Base-by-base conservation (phyloP, 2,888 invertebrate genomes). In the Sphaerolaimus hirsutus region DNA sequence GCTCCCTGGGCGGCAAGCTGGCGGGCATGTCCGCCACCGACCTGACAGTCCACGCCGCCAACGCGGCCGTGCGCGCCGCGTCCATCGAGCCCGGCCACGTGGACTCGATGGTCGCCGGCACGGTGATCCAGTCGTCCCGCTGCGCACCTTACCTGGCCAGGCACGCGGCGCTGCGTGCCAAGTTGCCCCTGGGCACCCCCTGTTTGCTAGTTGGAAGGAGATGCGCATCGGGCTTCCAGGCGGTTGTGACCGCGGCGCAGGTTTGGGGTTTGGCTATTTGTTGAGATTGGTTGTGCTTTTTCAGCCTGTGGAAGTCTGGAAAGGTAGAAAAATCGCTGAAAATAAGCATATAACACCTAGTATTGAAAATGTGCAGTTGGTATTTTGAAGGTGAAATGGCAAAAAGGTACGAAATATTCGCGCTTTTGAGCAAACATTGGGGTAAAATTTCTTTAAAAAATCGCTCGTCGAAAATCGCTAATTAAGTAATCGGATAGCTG, bases 221-320 rank as follows among this genome's bases (percentile, higher is more conserved):
- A 21, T 97, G 97, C 66, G 97, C 93, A 19, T 89, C 89, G 27
- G 93, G 93, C 1, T 97, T 97, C 67, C 93, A 97, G 64, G 75
- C 93, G 0, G 71, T 97, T 49, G 75, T 87, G n/a, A 83, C 76
- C 69, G 81, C 79, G 46, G 78, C 80, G 35, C 86, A 87, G 72
- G 81, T 80, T 67, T 64, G 59, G 48, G 29, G 35, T 37, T 19
- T 43, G 7, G 5, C 3, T 43, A 24, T 44, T 7, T 38, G 17
- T 4, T 44, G n/a, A n/a, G n/a, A 7, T 29, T 14, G 5, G 29
- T 10, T 29, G 29, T 14, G 29, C 5, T 14, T 29, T 29, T 29
- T 14, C 5, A 29, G 14, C 29, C 29, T 14, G 7, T 10, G 29
- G 7, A n/a, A n/a, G n/a, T n/a, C n/a, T n/a, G n/a, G n/a, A n/a